Evolutionary conservation across 2,113 vertebrate species (phyloP), one percentile per base, ranked within the genome.

Genomic region (Tragelaphus imberbis): DNA sequence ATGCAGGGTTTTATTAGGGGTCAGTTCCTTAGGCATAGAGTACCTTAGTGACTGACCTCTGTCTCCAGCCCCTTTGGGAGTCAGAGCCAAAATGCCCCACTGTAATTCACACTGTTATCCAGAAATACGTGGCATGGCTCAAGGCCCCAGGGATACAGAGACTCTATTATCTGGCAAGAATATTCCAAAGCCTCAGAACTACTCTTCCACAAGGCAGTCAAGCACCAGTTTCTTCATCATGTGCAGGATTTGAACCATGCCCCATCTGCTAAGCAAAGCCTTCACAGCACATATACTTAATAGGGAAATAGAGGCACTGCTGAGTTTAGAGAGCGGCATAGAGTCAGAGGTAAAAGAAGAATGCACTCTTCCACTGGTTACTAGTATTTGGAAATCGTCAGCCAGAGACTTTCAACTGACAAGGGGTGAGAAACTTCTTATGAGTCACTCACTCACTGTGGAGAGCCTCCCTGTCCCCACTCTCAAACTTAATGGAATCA

Each of bases 381-480:
- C 40, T 21, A 21, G 16, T 53, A 63, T 40, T 40, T 27, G 19
- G n/a, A 55, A 80, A 91, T 3, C 4, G 4, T 47, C 14, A 9
- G 63, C 30, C 61, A 77, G 36, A 55, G 17, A 84, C 30, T 51
- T 84, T 75, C 71, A 63, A 8, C 0, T 23, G 17, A 65, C 53
- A 6, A 3, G 14, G 15, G 1, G 7, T 33, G 14, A 79, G 44
- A 84, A 80, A 11, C 3, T 65, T 47, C 33, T 12, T 17, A 61
- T 6, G 25, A 95, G 51, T 56, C 30, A 27, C 3, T 65, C 14
- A 3, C 5, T 23, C 0, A 4, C 30, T 51, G 36, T 10, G 7
- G 40, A 16, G 3, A 77, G 75, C 2, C 3, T 9, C 2, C 13
- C 1, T 6, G 0, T 2, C 27, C 30, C 47, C 9, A 51, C 63